Conservation (phyloP, 2,113 vertebrate species). For the Nansenia antarctica region DNA sequence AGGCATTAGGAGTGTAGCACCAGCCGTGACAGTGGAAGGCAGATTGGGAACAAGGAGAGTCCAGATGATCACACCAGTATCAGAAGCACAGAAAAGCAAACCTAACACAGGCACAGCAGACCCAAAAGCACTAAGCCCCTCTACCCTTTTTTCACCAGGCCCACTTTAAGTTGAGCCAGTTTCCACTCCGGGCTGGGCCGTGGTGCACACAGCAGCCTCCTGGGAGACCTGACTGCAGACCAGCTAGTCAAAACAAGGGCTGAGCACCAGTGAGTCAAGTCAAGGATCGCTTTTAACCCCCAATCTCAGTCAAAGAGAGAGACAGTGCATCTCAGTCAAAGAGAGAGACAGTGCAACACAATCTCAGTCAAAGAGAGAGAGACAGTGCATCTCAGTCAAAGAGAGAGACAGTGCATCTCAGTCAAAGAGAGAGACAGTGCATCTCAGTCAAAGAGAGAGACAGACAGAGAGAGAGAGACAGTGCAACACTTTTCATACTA, state of each 20-base stretch:
- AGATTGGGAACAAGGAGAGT: constrained; percentile 13
- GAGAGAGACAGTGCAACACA: constrained; percentile 58
- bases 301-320: constrained; percentile 45
- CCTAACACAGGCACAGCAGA: constrained; percentile 43
- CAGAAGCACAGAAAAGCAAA: constrained; percentile 31
- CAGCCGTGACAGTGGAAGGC: not conserved
- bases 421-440: constrained; percentile 37
- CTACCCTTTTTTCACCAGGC: constrained; percentile 65
- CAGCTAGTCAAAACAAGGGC: constrained; percentile 77
- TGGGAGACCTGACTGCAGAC: constrained; percentile 71
- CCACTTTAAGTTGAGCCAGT: constrained; percentile 69
- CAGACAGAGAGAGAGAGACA: constrained; percentile 65
- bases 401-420: constrained; percentile 34
- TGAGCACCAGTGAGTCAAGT: constrained; percentile 40
- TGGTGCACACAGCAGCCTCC: constrained; percentile 67
- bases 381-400: constrained; percentile 50
- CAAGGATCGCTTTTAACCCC: constrained; percentile 48
- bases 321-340: too few relatives aligned
- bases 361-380: constrained; percentile 43
- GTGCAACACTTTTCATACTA: constrained; percentile 54
- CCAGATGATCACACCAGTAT: constrained; percentile 20
- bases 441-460: constrained; percentile 43
- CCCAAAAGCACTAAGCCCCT: constrained; percentile 18
- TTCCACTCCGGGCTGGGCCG: constrained; percentile 78
- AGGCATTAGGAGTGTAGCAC: not conserved